Conservation (phyloP, 2,888 invertebrate genomes). For the Ectemnius cavifrons region DNA sequence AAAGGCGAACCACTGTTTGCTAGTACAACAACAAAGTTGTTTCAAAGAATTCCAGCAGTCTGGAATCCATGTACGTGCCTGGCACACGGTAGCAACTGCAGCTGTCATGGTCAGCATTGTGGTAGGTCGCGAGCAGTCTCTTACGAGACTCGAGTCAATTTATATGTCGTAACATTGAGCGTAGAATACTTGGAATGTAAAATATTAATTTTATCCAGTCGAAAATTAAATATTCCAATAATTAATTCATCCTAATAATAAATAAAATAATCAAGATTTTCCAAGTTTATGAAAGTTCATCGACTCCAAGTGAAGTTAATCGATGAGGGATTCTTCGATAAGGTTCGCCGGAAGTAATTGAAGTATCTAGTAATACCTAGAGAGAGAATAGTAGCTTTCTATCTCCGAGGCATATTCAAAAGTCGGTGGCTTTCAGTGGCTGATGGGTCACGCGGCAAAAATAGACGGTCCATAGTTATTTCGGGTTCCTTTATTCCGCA, state of each 20-base stretch:
- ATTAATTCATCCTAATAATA: no score
- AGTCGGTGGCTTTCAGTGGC: slow-evolving; percentile 49
- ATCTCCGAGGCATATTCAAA: slow-evolving; percentile 47
- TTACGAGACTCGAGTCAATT: slow-evolving; percentile 12
- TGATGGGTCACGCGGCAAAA: slow-evolving; percentile 61
- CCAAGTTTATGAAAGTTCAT: background rate
- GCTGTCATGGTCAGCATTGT: slow-evolving; percentile 45
- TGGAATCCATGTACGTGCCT: slow-evolving; percentile 29
- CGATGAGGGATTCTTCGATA: no score
- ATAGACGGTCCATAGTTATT: slow-evolving; percentile 59
- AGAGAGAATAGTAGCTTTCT: no score
- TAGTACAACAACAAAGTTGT: slow-evolving; percentile 10
- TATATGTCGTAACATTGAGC: background rate
- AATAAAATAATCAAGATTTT: no score
- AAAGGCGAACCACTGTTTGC: slow-evolving; percentile 8
- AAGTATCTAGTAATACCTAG: no score
- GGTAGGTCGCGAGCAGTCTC: slow-evolving; percentile 36
- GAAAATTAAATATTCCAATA: no score
- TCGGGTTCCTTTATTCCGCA: slow-evolving; percentile 59
- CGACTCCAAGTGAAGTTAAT: background rate
- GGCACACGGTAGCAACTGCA: slow-evolving; percentile 20
- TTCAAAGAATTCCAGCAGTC: slow-evolving; percentile 28
- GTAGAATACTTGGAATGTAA: no score
- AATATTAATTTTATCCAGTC: no score
- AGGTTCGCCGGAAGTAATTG: no score